These are phyloP conservation scores for Pipa parva DNA, from an alignment of 2,113 vertebrate genomes.

Conservation along the genomic window DNA sequence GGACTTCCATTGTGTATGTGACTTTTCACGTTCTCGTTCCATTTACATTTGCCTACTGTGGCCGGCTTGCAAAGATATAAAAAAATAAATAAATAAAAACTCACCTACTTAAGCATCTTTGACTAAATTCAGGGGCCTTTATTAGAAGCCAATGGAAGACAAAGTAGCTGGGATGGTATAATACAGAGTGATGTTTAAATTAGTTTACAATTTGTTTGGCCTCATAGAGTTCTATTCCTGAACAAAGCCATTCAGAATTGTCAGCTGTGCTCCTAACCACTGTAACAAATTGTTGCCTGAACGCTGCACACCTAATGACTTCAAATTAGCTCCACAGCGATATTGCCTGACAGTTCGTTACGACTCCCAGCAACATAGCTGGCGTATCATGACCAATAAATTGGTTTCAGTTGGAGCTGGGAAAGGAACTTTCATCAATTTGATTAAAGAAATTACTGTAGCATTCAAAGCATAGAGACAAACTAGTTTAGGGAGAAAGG, in stretches of 20 bases:
- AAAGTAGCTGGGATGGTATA: constrained; percentile 89
- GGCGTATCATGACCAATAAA: constrained; percentile 99
- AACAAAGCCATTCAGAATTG: constrained; percentile 90
- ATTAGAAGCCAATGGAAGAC: constrained; percentile 88
- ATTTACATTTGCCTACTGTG: constrained; percentile 45
- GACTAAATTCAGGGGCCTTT: constrained; percentile 78
- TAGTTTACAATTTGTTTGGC: constrained; percentile 99
- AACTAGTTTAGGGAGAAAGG: constrained; percentile 76
- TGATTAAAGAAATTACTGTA: constrained; percentile 99
- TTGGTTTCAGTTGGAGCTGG: constrained; percentile 92
- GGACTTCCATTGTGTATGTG: constrained; percentile 33
- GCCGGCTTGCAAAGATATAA: constrained; percentile 50
- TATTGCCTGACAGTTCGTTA: constrained; percentile 98
- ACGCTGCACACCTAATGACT: constrained; percentile 99
- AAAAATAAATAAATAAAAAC: constrained; percentile 41
- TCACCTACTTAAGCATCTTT: constrained; percentile 69
- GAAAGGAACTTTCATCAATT: constrained; percentile 93
- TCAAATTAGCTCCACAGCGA: constrained; percentile 98
- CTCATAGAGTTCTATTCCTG: constrained; percentile 87
- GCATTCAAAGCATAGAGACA: constrained; percentile 81
- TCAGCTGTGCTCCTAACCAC: constrained; percentile 86
- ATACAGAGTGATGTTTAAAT: constrained; percentile 99
- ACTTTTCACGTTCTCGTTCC: constrained; percentile 42
- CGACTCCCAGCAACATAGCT: constrained; percentile 96
- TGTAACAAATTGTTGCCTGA: constrained; percentile 99